Percentiles rank a stretch among this genome's conserved stretches.
Evolutionary conservation across 1,140 invertebrate genomes (phyloP).

Genomic region (Scaptomyza graminum): DNA sequence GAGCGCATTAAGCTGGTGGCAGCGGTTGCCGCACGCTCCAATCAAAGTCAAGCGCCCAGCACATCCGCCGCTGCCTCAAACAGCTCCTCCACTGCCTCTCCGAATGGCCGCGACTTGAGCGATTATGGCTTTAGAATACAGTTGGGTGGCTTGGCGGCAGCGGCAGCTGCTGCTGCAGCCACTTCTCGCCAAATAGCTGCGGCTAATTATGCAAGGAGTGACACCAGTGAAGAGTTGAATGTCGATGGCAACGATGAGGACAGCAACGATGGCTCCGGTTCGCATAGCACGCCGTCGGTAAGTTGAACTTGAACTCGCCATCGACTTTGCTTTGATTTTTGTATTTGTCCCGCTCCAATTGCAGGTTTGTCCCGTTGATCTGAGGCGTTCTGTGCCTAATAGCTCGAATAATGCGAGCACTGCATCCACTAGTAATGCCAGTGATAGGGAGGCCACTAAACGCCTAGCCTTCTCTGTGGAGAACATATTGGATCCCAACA

Average conservation of each 20-base stretch:
- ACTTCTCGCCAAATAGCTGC: constrained; percentile 78
- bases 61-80: constrained; percentile 39
- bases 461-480: constrained; percentile 94
- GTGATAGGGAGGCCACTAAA: constrained; percentile 79
- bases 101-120: constrained; percentile 72
- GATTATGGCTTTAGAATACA: constrained; percentile 84
- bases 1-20: constrained; percentile 82
- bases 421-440: constrained; percentile 64
- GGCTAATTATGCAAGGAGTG: constrained; percentile 81
- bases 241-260: constrained; percentile 83
- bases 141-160: constrained; percentile 78
- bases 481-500: constrained; percentile 95
- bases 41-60: constrained; percentile 46
- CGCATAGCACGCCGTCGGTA: constrained; percentile 81
- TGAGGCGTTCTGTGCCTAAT: constrained; percentile 79
- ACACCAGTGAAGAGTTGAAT: constrained; percentile 82
- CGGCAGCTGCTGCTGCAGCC: constrained; percentile 77
- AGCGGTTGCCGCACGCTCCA: constrained; percentile 65
- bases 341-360: background rate
- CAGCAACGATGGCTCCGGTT: constrained; percentile 73
- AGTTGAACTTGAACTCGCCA: constrained; percentile 34
- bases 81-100: constrained; percentile 54
- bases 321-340: background rate
- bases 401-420: constrained; percentile 43
- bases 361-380: constrained; percentile 81